A percentile compares a stretch with the other conserved stretches of the same genome.
Evolutionary conservation across 2,888 invertebrate species (phyloP).

Genomic region (Drosophila neutralis): DNA sequence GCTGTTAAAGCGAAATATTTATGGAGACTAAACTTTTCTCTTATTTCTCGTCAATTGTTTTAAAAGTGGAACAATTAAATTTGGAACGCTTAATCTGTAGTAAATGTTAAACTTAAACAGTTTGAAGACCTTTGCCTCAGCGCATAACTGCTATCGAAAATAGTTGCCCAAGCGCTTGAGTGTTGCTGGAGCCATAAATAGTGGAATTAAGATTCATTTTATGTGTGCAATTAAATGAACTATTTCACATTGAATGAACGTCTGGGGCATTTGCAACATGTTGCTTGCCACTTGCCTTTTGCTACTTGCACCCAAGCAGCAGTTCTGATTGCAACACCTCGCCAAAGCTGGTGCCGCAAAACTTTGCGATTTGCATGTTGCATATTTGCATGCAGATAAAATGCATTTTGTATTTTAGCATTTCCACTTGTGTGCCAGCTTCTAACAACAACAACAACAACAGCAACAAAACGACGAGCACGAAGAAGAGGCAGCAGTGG

Average conservation of each 20-base stretch:
- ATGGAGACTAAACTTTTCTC: not conserved
- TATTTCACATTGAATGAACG: constrained; percentile 29
- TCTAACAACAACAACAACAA: constrained; percentile 26
- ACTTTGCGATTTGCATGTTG: constrained; percentile 23
- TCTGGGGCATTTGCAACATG: constrained; percentile 15
- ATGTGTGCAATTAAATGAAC: constrained; percentile 37
- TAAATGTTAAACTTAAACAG: not conserved
- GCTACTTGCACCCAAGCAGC: constrained; percentile 26
- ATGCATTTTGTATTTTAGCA: constrained; percentile 31
- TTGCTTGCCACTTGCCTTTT: constrained; percentile 17
- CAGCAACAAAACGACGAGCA: constrained; percentile 1
- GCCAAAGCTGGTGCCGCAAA: constrained; percentile 2
- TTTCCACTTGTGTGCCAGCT: constrained; percentile 40
- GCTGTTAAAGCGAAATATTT: not conserved
- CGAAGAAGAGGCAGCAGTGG: not conserved
- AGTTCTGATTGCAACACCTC: constrained; percentile 57
- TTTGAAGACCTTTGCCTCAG: constrained; percentile 1
- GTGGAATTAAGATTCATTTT: constrained; percentile 17
- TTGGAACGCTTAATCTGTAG: not conserved
- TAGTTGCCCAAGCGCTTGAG: not conserved
- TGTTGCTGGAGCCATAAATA: constrained; percentile 7
- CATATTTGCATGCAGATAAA: constrained; percentile 32
- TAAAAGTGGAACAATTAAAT: not conserved
- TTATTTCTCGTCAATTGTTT: not conserved
- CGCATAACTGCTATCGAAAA: constrained; percentile 1